Evolutionary conservation across 2,888 invertebrate genomes (phyloP), one percentile per base, ranked within the genome.

Genomic region (Mimachlamys varia): DNA sequence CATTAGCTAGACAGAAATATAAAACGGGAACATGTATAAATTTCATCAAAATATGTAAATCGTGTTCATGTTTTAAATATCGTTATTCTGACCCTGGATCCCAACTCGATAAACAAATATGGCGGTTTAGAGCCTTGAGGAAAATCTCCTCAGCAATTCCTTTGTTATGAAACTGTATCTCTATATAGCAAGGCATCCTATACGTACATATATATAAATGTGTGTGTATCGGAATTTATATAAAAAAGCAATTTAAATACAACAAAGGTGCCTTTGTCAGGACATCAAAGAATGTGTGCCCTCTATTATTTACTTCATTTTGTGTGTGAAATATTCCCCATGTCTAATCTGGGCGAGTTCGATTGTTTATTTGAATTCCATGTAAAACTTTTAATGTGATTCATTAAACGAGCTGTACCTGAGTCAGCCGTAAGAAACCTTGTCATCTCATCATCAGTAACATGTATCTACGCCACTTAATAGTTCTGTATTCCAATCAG

Each of bases 11-110:
- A 76, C 33, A 33, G 76, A 33, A 76, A 76, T 76, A 76, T 76
- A 76, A 76, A 27, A 76, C 76, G 76, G 7, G 27, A 33, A 76
- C 33, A 33, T 76, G 76, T 76, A 76, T 33, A 76, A 76, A 76
- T 33, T 76, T 76, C 76, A 76, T 76, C 76, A 76, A 76, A 76
- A 76, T 76, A 76, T 76, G 76, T 76, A 76, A 76, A 76, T 76
- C 76, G 76, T 76, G 27, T 76, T 76, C 27, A 76, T 76, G 76
- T 76, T 22, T 13, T 33, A 27, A 0, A 33, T 33, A 27, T 12
- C 27, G 33, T 33, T 33, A 76, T 76, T 27, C 2, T 76, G 76
- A 76, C 76, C 76, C 27, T 76, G 76, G 76, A 76, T 76, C 76
- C 27, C 76, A 27, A 76, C 76, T 76, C 76, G 76, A 76, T 76